These are phyloP conservation scores for Lasioglossum pauxillum DNA, from an alignment of 2,888 invertebrate species.

Conservation along the genomic window DNA sequence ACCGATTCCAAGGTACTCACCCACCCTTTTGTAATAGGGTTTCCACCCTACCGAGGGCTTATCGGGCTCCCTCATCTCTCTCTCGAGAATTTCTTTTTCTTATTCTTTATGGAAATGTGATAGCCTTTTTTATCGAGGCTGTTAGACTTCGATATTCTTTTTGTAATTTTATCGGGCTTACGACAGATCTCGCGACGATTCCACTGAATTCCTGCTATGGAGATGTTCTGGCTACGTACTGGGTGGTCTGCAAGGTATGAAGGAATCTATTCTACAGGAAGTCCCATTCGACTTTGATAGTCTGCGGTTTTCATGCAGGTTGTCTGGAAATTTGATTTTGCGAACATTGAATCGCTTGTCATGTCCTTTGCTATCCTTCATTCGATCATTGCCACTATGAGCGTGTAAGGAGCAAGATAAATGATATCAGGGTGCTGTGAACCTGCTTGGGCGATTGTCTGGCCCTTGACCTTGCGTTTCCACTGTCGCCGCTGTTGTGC, in stretches of 20 bases:
- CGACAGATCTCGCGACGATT: background rate
- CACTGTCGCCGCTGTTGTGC: background rate
- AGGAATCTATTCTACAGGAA: background rate
- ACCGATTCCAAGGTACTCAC: background rate
- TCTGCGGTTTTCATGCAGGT: background rate
- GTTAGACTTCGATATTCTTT: constrained; percentile 1
- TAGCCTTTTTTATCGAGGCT: background rate
- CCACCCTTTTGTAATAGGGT: background rate
- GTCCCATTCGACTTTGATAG: background rate
- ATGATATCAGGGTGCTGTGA: background rate
- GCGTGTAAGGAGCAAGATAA: background rate
- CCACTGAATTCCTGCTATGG: background rate
- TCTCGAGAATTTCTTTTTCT: background rate
- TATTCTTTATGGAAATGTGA: constrained; percentile 11
- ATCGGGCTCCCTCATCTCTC: background rate
- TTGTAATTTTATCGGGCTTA: background rate
- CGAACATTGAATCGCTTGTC: background rate
- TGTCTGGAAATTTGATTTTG: background rate
- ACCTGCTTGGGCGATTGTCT: background rate
- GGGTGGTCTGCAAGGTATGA: background rate
- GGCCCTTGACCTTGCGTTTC: background rate
- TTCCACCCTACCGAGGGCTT: background rate
- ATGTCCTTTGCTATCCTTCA: background rate
- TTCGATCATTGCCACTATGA: background rate
- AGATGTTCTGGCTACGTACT: background rate